Evolutionary conservation across 2,888 invertebrate species (phyloP).

Genomic region (Prosopocoilus inquinatus): DNA sequence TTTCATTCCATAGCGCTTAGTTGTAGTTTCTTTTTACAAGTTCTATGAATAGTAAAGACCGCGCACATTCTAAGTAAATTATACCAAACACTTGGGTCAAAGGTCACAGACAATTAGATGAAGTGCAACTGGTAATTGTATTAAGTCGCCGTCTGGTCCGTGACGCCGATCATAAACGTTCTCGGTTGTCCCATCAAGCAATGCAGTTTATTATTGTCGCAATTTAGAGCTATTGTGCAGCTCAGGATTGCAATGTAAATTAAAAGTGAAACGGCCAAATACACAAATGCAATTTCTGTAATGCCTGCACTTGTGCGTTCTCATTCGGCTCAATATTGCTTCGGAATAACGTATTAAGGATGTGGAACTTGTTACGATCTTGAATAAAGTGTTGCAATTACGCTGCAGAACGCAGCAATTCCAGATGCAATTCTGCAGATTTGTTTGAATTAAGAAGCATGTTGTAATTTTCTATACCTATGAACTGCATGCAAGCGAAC

Average conservation of each 20-base stretch:
- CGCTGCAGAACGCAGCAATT: no score
- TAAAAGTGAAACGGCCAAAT: slow-evolving; percentile 29
- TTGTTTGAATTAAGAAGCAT: no score
- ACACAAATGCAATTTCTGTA: slow-evolving; percentile 26
- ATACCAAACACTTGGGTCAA: slow-evolving; percentile 39
- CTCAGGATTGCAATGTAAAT: slow-evolving; percentile 33
- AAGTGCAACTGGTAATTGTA: slow-evolving; percentile 46
- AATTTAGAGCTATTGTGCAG: slow-evolving; percentile 41
- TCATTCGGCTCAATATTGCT: not conserved
- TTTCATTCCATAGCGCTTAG: no score
- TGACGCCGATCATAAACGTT: slow-evolving; percentile 37
- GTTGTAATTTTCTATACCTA: no score
- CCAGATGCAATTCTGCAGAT: no score
- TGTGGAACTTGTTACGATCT: no score
- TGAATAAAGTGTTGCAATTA: no score
- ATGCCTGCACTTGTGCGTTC: slow-evolving; percentile 19
- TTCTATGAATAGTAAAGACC: no score
- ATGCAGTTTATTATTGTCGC: slow-evolving; percentile 41
- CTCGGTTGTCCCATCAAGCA: slow-evolving; percentile 37
- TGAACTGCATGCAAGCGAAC: no score
- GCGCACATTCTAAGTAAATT: slow-evolving; percentile 23
- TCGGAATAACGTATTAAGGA: not conserved
- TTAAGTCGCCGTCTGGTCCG: slow-evolving; percentile 46
- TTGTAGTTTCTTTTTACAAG: no score
- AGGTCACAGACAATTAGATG: slow-evolving; percentile 45